These are phyloP conservation scores for Microctenopoma lineatum DNA, from an alignment of 2,797 vertebrate species.

Conservation along the genomic window DNA sequence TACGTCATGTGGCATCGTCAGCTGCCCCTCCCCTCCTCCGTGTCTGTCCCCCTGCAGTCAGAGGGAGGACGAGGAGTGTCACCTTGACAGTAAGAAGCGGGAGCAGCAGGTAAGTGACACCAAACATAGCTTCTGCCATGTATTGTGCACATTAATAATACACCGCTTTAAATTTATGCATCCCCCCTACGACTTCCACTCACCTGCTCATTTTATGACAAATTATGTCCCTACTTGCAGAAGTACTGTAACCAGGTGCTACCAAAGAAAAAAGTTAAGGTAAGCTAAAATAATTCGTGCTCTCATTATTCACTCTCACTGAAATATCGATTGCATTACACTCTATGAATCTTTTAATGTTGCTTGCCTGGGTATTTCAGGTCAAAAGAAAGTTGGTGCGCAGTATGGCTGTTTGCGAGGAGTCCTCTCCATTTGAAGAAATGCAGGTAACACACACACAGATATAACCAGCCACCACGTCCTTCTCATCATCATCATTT, in stretches of 20 bases:
- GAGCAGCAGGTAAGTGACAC: slow-evolving; percentile 71
- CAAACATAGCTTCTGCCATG: slow-evolving; percentile 2
- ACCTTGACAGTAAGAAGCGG: slow-evolving; percentile 53
- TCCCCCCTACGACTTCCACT: neutral
- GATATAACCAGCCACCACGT: neutral
- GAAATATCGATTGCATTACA: slow-evolving; percentile 47
- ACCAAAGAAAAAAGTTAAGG: slow-evolving; percentile 92
- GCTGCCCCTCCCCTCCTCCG: slow-evolving; percentile 52
- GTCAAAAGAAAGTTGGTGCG: slow-evolving; percentile 92
- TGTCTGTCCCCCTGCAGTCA: slow-evolving; percentile 61
- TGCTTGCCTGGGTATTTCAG: slow-evolving; percentile 76
- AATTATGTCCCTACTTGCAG: slow-evolving; percentile 70
- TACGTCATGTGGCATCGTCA: slow-evolving; percentile 45
- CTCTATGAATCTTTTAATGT: slow-evolving; percentile 58
- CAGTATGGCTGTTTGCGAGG: slow-evolving; percentile 91
- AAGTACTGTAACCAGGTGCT: slow-evolving; percentile 87
- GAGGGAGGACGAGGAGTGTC: slow-evolving; percentile 57
- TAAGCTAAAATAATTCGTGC: slow-evolving; percentile 72
- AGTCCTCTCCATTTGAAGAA: slow-evolving; percentile 83
- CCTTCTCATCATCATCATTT: slow-evolving; percentile 20
- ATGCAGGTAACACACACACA: slow-evolving; percentile 81
- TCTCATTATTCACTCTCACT: slow-evolving; percentile 63
- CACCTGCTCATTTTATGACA: slow-evolving; percentile 34
- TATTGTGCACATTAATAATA: slow-evolving; percentile 5
- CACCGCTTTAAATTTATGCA: slow-evolving; percentile 18